These are phyloP conservation scores for Melipona beecheii DNA, from an alignment of 2,888 invertebrate species.

Conservation along the genomic window DNA sequence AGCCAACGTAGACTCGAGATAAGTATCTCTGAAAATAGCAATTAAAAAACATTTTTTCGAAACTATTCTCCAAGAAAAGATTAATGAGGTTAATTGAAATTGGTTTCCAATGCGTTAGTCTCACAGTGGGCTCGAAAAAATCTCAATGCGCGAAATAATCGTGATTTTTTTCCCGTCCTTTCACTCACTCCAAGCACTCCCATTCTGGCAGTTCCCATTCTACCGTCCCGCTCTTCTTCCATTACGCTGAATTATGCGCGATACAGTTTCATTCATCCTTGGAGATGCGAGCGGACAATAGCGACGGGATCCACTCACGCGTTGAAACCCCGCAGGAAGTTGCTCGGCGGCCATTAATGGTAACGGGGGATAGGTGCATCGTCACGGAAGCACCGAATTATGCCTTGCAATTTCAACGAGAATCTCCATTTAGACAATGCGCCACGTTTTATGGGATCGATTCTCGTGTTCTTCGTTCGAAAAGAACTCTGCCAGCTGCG, in stretches of 20 bases:
- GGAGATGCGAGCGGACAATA: conserved; percentile 41
- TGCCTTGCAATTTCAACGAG: conserved; percentile 43
- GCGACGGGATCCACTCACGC: conserved; percentile 25
- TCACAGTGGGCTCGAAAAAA: neutral
- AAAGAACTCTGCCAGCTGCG: neutral
- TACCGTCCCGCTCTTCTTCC: conserved; percentile 11
- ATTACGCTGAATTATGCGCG: conserved; percentile 38
- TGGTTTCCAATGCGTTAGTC: neutral
- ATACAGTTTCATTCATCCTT: conserved; percentile 36
- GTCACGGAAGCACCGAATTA: conserved; percentile 57
- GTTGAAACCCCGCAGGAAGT: conserved; percentile 36
- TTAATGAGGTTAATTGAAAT: neutral
- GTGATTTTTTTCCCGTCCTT: neutral
- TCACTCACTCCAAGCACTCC: neutral
- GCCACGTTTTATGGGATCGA: conserved; percentile 29
- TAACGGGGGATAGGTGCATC: conserved; percentile 30
- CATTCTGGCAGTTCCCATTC: conserved; percentile 9
- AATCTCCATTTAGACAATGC: conserved; percentile 48
- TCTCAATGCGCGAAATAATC: neutral
- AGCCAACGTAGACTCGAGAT: too few relatives aligned
- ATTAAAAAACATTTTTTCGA: too few relatives aligned
- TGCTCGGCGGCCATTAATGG: conserved; percentile 42
- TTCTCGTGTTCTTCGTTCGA: neutral
- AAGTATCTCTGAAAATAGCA: too few relatives aligned
- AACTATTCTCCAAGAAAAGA: neutral